These are phyloP conservation scores for Cottus gobio DNA, from an alignment of 2,113 vertebrate species.

Conservation along the genomic window DNA sequence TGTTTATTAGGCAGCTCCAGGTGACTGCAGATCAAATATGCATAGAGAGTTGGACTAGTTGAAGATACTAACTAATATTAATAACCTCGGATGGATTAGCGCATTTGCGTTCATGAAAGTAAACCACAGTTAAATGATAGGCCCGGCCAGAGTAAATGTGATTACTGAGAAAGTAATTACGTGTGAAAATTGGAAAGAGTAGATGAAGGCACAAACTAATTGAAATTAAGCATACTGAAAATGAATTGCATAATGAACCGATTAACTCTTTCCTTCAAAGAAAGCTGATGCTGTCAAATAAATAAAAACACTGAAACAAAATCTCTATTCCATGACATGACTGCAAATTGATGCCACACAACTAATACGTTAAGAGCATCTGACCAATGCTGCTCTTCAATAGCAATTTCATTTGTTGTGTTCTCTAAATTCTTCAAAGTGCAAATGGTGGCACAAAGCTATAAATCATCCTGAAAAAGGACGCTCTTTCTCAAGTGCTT, in stretches of 20 bases:
- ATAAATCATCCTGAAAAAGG: slow-evolving; percentile 8
- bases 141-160: background rate
- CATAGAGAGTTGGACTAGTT: background rate
- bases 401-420: background rate
- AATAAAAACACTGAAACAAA: background rate
- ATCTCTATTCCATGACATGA: background rate
- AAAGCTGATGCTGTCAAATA: background rate
- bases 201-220: slow-evolving; percentile 11
- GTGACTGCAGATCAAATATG: background rate
- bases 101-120: background rate
- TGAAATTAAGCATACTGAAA: background rate
- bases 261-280: slow-evolving; percentile 5
- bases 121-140: background rate
- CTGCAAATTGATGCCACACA: background rate
- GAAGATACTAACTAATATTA: background rate
- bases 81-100: background rate
- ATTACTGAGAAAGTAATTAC: slow-evolving; percentile 20
- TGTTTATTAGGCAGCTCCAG: background rate
- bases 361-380: background rate
- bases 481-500: background rate
- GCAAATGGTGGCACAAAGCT: background rate
- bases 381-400: background rate
- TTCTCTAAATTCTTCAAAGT: background rate
- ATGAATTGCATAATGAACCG: background rate
- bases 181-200: background rate